Conservation (phyloP, 2,797 vertebrate genomes). For the Sebastolobus alascanus region DNA sequence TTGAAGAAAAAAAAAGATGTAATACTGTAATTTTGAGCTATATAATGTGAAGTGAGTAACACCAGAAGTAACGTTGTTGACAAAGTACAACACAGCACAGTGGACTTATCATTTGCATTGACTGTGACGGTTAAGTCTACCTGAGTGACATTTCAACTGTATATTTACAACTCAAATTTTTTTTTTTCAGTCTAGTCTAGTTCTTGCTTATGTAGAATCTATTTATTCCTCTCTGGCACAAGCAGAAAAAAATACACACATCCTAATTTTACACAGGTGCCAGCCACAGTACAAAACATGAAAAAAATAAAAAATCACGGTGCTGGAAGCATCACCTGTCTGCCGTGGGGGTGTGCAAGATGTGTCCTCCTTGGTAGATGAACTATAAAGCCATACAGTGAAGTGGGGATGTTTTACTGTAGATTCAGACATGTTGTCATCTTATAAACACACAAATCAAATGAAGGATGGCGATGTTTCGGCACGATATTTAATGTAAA, state of each 20-base stretch:
- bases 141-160: slow-evolving; percentile 62
- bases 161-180: slow-evolving; percentile 33
- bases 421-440: slow-evolving; percentile 33
- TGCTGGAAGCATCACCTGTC: slow-evolving; percentile 30
- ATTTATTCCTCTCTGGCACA: slow-evolving; percentile 21
- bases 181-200: slow-evolving; percentile 25
- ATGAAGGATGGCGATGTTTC: slow-evolving; percentile 13
- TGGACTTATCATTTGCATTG: slow-evolving; percentile 75
- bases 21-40: slow-evolving; percentile 83
- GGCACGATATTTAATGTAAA: slow-evolving; percentile 8
- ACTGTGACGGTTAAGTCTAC: slow-evolving; percentile 63
- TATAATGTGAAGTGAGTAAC: slow-evolving; percentile 85
- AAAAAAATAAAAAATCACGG: not conserved
- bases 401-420: slow-evolving; percentile 33
- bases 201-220: slow-evolving; percentile 35
- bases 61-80: slow-evolving; percentile 81
- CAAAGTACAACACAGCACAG: slow-evolving; percentile 79
- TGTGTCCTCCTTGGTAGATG: slow-evolving; percentile 37
- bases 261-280: slow-evolving; percentile 24
- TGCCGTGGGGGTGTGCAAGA: slow-evolving; percentile 19
- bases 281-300: slow-evolving; percentile 33
- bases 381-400: slow-evolving; percentile 69
- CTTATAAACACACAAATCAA: slow-evolving; percentile 31
- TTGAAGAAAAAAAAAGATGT: slow-evolving; percentile 75
- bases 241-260: slow-evolving; percentile 38